Evolutionary conservation across 2,113 vertebrate genomes (phyloP), one percentile per base, ranked within the genome.

Genomic region (Cyanocitta stelleri): DNA sequence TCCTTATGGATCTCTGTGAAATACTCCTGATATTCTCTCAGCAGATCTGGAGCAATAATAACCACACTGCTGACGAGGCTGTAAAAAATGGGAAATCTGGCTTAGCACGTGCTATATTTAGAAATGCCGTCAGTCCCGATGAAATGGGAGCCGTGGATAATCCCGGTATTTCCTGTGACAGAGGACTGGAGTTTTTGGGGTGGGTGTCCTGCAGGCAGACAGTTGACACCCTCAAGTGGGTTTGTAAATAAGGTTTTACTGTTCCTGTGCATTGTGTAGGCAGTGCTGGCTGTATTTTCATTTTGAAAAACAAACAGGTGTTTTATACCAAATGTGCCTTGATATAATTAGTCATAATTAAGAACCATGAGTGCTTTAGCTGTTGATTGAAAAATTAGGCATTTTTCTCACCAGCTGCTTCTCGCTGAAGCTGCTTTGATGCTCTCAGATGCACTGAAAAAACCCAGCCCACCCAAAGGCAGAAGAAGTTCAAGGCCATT

Each of bases 241-340:
- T 52, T 83, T 76, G 18, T 44, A 41, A 74, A 33, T 41, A 11
- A 5, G 44, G 29, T 46, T 80, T 83, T 33, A 5, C 26, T 87
- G 79, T 82, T 71, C 59, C 30, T 22, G 7, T 2, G 20, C 39
- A 51, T 61, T 48, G 35, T 15, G 69, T 41, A 7, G 81, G 49
- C 59, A 59, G 1, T 3, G 1, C n/a, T 75, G 37, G 21, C 37
- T 15, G 3, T 27, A 1, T 30, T 46, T 64, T 32, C 10, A 8
- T 8, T 15, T 10, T 35, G n/a, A 61, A 55, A 43, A 43, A 21
- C 7, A 49, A 81, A 7, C 71, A 63, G 35, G 58, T 51, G 20
- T 59, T 66, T 24, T 41, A 24, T 2, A 52, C 43, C 55, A 75
- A 21, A 49, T 23, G 8, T 78, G 22, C 46, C 61, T 66, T 63